Evolutionary conservation across 2,888 invertebrate species (phyloP), one percentile per base, ranked within the genome.

Genomic region (Molorchus minor): DNA sequence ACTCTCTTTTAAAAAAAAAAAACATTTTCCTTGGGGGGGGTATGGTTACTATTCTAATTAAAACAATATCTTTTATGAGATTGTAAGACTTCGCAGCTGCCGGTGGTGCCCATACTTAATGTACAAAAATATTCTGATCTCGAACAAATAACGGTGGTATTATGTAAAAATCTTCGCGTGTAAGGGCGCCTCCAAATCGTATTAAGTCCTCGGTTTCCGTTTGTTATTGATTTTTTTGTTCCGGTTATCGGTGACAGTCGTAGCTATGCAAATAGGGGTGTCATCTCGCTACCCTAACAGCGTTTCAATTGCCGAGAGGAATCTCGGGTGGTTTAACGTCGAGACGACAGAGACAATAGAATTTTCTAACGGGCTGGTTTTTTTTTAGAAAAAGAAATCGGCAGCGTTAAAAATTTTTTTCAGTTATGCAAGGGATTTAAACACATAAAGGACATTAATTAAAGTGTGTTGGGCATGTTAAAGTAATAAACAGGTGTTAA

Each of bases 171-270:
- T 38, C 49, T 3, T 38, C 49, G 36, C 25, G 21, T 38, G 49
- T 56, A 49, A 41, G 35, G 35, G 49, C 43, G 41, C 35, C 46
- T n/a, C 43, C 33, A 43, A 56, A 49, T 56, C 56, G 35, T 36
- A 43, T 49, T 49, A 29, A 29, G 40, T 49, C 43, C 44, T 35
- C 40, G 38, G 56, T 56, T 56, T 33, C 56, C 56, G 36, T 56
- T 43, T 56, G 49, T 43, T 56, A 56, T 56, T 56, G 56, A 56
- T 56, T 56, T 56, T 47, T 33, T 57, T 17, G 44, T 57, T 57
- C 43, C 35, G 43, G 51, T 57, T 52, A 57, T 57, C 57, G 57
- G 57, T 38, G 49, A 30, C 51, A 52, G 41, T 19, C 57, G 49
- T 51, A 51, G 30, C 43, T 57, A 57, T 57, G 57, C 41, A 57